Evolutionary conservation across 2,113 vertebrate genomes (phyloP), one percentile per base, ranked within the genome.

Genomic region (Apodemus sylvaticus): DNA sequence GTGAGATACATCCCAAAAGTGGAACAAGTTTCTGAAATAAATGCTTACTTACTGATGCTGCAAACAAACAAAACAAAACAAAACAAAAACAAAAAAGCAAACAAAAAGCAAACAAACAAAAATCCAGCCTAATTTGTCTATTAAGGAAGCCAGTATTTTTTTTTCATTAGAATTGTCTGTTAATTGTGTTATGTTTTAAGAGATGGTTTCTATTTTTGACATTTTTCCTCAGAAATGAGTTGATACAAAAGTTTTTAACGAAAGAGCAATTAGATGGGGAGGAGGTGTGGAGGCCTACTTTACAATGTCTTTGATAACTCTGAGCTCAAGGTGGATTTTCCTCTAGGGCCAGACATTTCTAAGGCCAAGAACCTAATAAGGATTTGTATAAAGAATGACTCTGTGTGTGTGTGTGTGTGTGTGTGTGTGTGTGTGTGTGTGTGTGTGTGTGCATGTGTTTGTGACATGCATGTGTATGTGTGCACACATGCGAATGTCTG

Each of bases 121-220:
- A 51, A 51, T 10, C 1, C 3, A 66, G 68, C 8, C 7, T 20
- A 78, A 42, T 83, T 90, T 91, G 76, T 66, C 96, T 48, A 91
- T 53, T 90, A 45, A 51, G 70, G 55, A 97, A 93, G 60, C 90
- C 20, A 22, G 64, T 92, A 83, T 96, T 73, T 81, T 92, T 12
- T 29, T n/a, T n/a, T n/a, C 96, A 97, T 95, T 95, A 98, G 76
- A 77, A 94, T 74, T 94, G 7, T 14, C 48, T 77, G 1, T 86
- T 85, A 87, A 95, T 55, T 86, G 19, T 86, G 0, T 31, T 85
- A 12, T 82, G 0, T 36, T 93, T 92, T 20, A 34, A 92, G 79
- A 76, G 90, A 73, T 79, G 4, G 26, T 70, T 95, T 89, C 79
- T 68, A 68, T 90, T 97, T 98, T 98, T 96, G 83, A 58, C 58